A percentile compares a stretch with the other conserved stretches of the same genome.
These are phyloP conservation scores for Apteryx owenii DNA, from an alignment of 2,113 vertebrate species.

Conservation along the genomic window DNA sequence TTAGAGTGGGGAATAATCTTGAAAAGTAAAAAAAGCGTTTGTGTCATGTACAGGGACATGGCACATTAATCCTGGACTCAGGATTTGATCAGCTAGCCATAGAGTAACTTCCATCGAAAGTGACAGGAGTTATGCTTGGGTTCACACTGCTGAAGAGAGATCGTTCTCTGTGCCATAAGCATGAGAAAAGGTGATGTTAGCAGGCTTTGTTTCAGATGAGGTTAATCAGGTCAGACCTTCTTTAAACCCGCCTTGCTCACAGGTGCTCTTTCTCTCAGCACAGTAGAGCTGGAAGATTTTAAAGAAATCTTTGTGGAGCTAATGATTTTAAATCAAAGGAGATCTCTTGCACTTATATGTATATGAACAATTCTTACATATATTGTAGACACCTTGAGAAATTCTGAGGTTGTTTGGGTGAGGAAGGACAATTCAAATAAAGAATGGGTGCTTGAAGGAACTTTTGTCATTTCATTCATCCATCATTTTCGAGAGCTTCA, in stretches of 20 bases:
- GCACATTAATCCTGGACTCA: not conserved
- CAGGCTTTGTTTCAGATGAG: not conserved
- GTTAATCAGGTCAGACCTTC: not conserved
- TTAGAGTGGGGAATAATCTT: not conserved
- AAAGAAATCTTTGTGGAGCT: not conserved
- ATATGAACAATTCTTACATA: not conserved
- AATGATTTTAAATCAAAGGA: not conserved
- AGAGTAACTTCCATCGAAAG: not conserved
- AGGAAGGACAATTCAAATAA: not conserved
- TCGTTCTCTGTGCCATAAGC: accelerated
- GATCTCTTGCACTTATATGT: not conserved
- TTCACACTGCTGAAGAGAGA: not conserved
- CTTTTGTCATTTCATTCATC: slow-evolving; percentile 13
- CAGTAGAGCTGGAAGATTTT: not conserved
- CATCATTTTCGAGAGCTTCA: not conserved
- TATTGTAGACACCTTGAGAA: not conserved
- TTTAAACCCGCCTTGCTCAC: not conserved
- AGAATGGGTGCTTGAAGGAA: not conserved
- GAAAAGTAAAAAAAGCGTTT: not conserved
- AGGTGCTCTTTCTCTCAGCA: not conserved
- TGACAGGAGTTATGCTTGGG: not conserved
- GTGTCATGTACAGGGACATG: not conserved
- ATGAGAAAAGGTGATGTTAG: not conserved
- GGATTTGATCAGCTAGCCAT: not conserved
- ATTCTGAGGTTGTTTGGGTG: not conserved